phyloP scores from a whole-genome alignment of 2,888 invertebrate genomes.

The Cordylochernes scorpioides region DNA sequence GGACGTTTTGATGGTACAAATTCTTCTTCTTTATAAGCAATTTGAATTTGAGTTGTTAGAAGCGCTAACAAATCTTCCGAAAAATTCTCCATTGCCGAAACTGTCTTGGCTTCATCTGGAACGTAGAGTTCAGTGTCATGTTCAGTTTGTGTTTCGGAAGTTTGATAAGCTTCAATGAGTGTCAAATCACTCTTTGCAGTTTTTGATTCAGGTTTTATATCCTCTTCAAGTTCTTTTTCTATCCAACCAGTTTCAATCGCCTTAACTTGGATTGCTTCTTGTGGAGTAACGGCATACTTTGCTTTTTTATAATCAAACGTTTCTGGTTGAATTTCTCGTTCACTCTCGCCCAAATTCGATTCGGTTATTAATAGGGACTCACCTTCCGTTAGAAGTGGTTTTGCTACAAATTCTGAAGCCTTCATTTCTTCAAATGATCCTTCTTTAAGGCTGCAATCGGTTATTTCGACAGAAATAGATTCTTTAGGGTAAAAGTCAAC shows the following conservation, averaged over 20 bases:
- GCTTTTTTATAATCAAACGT: no score
- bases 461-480: conserved; percentile 11
- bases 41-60: conserved; percentile 7
- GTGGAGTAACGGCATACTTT: no score
- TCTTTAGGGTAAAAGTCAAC: conserved; percentile 8
- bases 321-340: conserved; percentile 15
- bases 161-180: conserved; percentile 7
- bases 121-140: conserved; percentile 1
- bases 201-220: conserved; percentile 18
- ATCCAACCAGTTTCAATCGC: conserved; percentile 7
- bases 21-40: conserved; percentile 9
- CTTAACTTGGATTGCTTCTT: conserved; percentile 6
- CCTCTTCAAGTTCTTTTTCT: conserved; percentile 8
- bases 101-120: conserved; percentile 7
- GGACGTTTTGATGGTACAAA: conserved; percentile 7
- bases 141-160: no score
- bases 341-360: conserved; percentile 15
- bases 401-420: conserved; percentile 2
- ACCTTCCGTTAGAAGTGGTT: conserved; percentile 1
- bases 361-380: conserved; percentile 3
- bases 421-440: conserved; percentile 2
- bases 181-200: conserved; percentile 6
- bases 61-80: conserved; percentile 9
- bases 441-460: conserved; percentile 5
- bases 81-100: conserved; percentile 4